Percentiles rank a stretch among this genome's conserved stretches.
Conservation (phyloP, 2,113 vertebrate genomes). For the Gobiocypris rarus region DNA sequence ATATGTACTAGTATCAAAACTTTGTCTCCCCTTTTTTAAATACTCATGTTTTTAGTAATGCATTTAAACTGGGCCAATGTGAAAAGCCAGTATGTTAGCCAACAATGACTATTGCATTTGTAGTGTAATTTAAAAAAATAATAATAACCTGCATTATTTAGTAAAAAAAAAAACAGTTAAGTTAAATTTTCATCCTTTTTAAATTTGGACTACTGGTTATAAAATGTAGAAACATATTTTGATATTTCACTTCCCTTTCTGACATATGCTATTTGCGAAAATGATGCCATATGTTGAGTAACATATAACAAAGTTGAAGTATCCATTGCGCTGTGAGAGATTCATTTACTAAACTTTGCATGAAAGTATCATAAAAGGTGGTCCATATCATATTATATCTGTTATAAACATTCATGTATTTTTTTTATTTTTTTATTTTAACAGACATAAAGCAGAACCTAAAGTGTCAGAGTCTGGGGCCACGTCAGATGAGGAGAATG, state of each 20-base stretch:
- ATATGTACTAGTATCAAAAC: neutral
- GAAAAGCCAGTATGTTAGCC: too few species aligned
- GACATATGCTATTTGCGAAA: neutral
- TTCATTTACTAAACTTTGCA: neutral
- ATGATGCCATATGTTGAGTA: neutral
- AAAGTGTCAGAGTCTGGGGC: conserved; percentile 80
- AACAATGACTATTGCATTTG: too few species aligned
- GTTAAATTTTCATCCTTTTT: neutral
- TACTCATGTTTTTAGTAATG: too few species aligned
- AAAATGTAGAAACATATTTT: neutral
- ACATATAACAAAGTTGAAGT: neutral
- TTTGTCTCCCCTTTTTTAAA: too few species aligned
- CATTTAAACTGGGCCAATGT: too few species aligned
- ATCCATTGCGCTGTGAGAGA: neutral
- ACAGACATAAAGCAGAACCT: conserved; percentile 79
- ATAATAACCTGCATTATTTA: neutral
- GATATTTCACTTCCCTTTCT: neutral
- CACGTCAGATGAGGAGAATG: conserved; percentile 88
- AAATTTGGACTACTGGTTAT: neutral
- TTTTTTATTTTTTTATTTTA: conserved; percentile 62
- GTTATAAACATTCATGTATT: neutral
- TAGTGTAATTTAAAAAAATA: too few species aligned
- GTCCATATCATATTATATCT: neutral
- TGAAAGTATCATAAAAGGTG: neutral
- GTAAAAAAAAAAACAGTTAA: neutral